Percentiles rank a stretch among this genome's conserved stretches.
Evolutionary conservation across 2,797 vertebrate genomes (phyloP).

Genomic region (Squalus acanthias): DNA sequence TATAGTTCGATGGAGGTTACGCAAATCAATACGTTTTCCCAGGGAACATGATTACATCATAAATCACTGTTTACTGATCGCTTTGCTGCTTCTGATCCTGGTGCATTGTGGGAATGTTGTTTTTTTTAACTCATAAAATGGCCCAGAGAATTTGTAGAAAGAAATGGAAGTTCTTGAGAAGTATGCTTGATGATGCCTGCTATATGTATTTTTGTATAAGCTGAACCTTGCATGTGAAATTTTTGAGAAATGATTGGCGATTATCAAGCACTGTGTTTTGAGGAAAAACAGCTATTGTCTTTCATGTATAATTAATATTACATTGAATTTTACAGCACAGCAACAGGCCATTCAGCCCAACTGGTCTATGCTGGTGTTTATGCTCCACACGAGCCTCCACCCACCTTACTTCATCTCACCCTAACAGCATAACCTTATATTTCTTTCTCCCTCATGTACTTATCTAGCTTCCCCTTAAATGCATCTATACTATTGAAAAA

Average conservation of each 20-base stretch:
- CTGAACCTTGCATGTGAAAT: background rate
- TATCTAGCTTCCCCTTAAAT: background rate
- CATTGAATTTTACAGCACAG: background rate
- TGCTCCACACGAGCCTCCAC: background rate
- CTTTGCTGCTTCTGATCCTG: conserved; percentile 54
- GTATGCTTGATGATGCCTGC: no score
- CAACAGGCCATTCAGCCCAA: background rate
- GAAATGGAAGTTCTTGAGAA: background rate
- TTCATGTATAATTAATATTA: background rate
- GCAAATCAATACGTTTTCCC: conserved; percentile 76
- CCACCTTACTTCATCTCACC: background rate
- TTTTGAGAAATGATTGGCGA: background rate
- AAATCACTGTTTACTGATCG: conserved; percentile 77
- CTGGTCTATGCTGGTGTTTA: background rate
- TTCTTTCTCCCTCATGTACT: background rate
- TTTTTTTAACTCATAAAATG: background rate
- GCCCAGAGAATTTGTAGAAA: background rate
- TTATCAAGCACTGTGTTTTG: background rate
- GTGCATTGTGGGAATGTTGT: background rate
- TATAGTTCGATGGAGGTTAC: conserved; percentile 40
- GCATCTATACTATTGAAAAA: no score
- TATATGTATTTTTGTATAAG: background rate
- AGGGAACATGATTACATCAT: conserved; percentile 66
- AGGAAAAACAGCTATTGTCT: background rate
- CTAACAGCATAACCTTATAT: background rate